Conservation (phyloP, 2,888 invertebrate species). For the Anorthoa munda region DNA sequence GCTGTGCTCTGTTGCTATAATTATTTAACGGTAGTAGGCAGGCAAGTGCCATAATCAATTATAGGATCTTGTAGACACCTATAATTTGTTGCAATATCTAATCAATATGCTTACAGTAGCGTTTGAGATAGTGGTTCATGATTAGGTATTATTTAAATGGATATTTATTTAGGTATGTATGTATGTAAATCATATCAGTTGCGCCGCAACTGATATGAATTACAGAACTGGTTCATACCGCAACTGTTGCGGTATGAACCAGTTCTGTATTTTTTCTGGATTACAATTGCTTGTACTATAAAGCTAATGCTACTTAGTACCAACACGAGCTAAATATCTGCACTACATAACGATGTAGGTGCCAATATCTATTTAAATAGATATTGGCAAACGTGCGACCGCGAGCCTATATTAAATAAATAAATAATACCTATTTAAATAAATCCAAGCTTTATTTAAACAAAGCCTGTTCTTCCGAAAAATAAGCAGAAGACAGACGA, state of each 20-base stretch:
- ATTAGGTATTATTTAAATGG: background rate
- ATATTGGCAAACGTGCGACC: too few species aligned
- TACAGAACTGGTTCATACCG: too few species aligned
- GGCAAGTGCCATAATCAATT: background rate
- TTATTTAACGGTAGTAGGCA: background rate
- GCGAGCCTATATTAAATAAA: too few species aligned
- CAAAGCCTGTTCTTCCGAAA: too few species aligned
- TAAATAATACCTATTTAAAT: too few species aligned
- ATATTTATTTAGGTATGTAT: background rate
- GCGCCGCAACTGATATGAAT: too few species aligned
- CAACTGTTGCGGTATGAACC: background rate
- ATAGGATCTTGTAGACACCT: background rate
- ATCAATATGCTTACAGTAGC: constrained; percentile 3
- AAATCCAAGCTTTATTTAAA: too few species aligned
- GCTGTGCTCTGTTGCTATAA: background rate
- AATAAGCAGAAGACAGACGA: too few species aligned
- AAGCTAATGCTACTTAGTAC: too few species aligned
- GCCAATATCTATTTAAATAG: too few species aligned
- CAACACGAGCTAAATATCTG: too few species aligned
- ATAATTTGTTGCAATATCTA: constrained; percentile 5
- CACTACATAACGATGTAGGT: too few species aligned
- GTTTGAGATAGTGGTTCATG: background rate
- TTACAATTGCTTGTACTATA: background rate
- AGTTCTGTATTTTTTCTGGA: background rate
- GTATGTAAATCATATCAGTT: background rate